Conservation (phyloP, 2,797 vertebrate genomes). For the Dromococcyx pavoninus region DNA sequence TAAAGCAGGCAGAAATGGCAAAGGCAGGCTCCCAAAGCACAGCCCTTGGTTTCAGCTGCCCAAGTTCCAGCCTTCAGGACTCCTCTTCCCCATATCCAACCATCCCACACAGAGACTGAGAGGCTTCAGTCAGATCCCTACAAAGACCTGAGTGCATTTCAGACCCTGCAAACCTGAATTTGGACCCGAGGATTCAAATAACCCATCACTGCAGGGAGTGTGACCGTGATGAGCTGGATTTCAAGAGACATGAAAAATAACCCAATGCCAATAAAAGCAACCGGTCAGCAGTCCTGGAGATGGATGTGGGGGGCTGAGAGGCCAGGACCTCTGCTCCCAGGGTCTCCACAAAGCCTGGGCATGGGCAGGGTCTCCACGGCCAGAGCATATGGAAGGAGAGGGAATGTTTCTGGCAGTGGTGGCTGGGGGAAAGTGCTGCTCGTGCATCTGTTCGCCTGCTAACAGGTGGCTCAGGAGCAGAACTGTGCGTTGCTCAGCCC, state of each 20-base stretch:
- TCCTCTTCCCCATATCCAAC: background rate
- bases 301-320: rapidly evolving
- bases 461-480: constrained; percentile 47
- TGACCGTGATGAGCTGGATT: background rate
- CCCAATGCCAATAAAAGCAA: rapidly evolving
- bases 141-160: rapidly evolving
- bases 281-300: background rate
- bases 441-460: background rate
- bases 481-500: background rate
- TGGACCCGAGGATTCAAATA: rapidly evolving
- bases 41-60: background rate
- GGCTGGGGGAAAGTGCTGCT: background rate
- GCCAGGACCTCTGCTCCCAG: background rate
- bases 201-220: background rate
- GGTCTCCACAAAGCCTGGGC: background rate
- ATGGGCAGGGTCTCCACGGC: rapidly evolving
- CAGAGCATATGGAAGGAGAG: rapidly evolving
- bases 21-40: background rate
- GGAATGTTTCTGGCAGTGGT: background rate
- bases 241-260: background rate
- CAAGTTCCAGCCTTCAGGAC: background rate
- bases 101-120: background rate
- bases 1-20: background rate
- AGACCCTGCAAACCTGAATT: rapidly evolving
- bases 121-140: background rate